Base-by-base conservation (phyloP, 2,113 vertebrate genomes). In the Prunella fulvescens region DNA sequence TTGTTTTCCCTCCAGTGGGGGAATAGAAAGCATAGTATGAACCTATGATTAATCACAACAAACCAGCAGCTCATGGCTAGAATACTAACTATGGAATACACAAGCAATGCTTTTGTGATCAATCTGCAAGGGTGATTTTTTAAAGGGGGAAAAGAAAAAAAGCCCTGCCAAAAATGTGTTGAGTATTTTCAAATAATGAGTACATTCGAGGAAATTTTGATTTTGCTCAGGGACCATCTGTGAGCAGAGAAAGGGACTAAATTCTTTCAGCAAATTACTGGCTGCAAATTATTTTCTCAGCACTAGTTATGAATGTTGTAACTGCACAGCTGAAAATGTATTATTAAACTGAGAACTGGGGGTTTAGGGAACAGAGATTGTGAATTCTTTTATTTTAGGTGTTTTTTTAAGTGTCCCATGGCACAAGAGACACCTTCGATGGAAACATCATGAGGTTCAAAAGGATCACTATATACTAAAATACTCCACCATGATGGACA, bases 191-290 rank as follows among this genome's bases (percentile, higher is more conserved):
- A 96, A 97, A 94, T 96, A 96, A 96, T 95, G 92, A 97, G 82
- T 93, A 95, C 81, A 96, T 96, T 96, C 9, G 86, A 96, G 92
- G 95, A 96, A 96, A 96, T 96, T 95, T 93, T 96, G 93, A 92
- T 97, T 97, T 97, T 97, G 85, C 93, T 92, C 90, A 96, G 95
- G 94, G 94, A 96, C 96, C 96, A 97, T 97, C 96, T 97, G 96
- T 1, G 13, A 92, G 86, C 76, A 96, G 82, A 97, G 94, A 97
- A 96, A 97, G 56, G 80, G 76, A 94, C 90, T 93, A 95, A 97
- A 96, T 96, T 96, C 82, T 97, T 96, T 74, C 88, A 74, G 95
- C 60, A 96, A 97, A 97, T 97, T 97, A 94, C 95, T 90, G 92
- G 37, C 95, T 97, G 82, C 64, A 96, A 93, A 96, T 96, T 92